Evolutionary conservation across 2,888 invertebrate species (phyloP), one percentile per base, ranked within the genome.

Genomic region (Germaria angustata): DNA sequence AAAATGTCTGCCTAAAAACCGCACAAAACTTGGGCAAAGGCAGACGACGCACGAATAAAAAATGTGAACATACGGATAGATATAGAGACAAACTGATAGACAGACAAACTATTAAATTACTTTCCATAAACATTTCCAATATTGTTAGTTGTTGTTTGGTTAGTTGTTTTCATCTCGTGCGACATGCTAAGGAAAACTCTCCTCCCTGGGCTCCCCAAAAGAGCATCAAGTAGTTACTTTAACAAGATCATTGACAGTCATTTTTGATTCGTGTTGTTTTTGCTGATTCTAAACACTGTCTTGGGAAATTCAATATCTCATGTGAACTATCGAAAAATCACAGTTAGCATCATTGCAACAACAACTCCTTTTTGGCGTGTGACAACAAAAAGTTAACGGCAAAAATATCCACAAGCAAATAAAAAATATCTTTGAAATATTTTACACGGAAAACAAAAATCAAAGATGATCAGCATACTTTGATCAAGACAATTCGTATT

Each of bases 281-380:
- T 39, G 22, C 2, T 39, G 28, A 5, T 36, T 11, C 15, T 34
- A 22, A 24, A 41, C 13, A 17, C 57, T 44, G 46, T 44, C 36
- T 57, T 51, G 28, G 22, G 82, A 79, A 76, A 82, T 71, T 72
- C 53, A 71, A 82, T 82, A 82, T 82, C 79, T 71, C 75, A 79
- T 79, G 82, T 79, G 71, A 79, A 79, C 59, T 79, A 79, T 82
- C 61, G 28, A 72, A 69, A 73, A 73, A 73, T 79, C 66, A 53
- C 79, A 79, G 72, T 66, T 59, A 73, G 24, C 20, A 57, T 49
- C 28, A 44, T 44, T 32, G 11, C 32, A 68, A 41, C 41, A 72
- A 78, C 17, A 76, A 61, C 66, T 75, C 39, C 59, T 53, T 78
- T 82, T 82, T 82, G 82, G 82, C 82, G 82, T 82, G 82, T 79